phyloP scores from a whole-genome alignment of 2,888 invertebrate species.

The Aporophyla lueneburgensis region DNA sequence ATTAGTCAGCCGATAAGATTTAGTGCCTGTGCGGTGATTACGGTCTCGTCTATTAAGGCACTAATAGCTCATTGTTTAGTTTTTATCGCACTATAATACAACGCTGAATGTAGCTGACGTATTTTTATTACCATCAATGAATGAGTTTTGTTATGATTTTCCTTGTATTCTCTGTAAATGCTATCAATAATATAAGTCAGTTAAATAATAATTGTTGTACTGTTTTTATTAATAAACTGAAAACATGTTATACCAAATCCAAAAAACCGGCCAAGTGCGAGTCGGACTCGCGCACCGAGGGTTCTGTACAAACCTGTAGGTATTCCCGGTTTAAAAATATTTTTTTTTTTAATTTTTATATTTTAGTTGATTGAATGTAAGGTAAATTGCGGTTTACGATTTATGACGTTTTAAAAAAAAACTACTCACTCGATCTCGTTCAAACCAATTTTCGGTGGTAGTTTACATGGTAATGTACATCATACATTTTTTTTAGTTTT shows the following conservation, averaged over 20 bases:
- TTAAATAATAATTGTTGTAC: not conserved
- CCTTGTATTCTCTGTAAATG: conserved; percentile 1
- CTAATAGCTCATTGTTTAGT: conserved; percentile 49
- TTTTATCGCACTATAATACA: conserved; percentile 4
- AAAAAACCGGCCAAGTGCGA: no score
- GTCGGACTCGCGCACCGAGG: no score
- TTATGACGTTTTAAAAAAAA: no score
- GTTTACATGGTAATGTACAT: no score
- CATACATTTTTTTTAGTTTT: no score
- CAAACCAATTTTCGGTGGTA: no score
- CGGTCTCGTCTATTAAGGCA: conserved; percentile 23
- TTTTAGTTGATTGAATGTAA: no score
- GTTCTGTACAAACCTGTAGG: no score
- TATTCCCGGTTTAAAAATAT: no score
- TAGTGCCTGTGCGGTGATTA: not conserved
- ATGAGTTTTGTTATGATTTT: not conserved
- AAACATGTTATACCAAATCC: not conserved
- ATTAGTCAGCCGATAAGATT: not conserved
- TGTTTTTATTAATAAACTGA: not conserved
- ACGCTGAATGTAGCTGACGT: not conserved
- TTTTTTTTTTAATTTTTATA: no score
- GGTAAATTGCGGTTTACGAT: no score
- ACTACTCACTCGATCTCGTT: no score
- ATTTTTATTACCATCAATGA: conserved; percentile 7
- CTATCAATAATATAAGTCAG: not conserved